Conservation (phyloP, 1,140 invertebrate genomes). For the Dreissena rostriformis region DNA sequence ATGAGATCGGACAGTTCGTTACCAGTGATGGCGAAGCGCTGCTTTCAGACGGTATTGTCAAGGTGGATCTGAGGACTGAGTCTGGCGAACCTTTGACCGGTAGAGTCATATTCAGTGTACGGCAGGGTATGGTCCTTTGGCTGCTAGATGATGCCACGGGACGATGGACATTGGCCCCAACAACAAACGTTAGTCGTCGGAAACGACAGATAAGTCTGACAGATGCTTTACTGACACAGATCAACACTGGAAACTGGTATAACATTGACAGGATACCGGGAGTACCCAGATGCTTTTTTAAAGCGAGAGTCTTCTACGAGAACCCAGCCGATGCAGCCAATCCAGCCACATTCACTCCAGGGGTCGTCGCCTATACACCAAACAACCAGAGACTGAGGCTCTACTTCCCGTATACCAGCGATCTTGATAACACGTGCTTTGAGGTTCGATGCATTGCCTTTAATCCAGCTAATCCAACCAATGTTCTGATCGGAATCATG, state of each 20-base stretch:
- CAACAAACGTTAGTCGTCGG: neutral
- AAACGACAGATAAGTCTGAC: constrained; percentile 23
- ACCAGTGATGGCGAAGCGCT: constrained; percentile 1
- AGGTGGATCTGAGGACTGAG: neutral
- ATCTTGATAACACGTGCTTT: constrained; percentile 25
- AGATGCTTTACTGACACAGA: constrained; percentile 1
- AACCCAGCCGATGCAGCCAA: neutral
- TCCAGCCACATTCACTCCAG: constrained; percentile 24
- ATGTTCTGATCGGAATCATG: neutral
- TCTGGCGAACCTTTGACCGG: neutral
- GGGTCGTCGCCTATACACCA: constrained; percentile 22
- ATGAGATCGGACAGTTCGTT: constrained; percentile 15
- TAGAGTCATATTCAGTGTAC: neutral
- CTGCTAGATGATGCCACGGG: constrained; percentile 4
- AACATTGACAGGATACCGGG: constrained; percentile 42
- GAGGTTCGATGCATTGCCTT: constrained; percentile 28
- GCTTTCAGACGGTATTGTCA: constrained; percentile 5
- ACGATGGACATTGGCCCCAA: neutral
- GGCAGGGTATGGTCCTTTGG: constrained; percentile 28
- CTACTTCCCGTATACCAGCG: constrained; percentile 1
- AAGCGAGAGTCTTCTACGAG: constrained; percentile 31
- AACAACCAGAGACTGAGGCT: constrained; percentile 11
- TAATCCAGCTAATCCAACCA: neutral
- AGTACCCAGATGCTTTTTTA: constrained; percentile 35
- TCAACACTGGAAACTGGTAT: constrained; percentile 20